Evolutionary conservation across 2,888 invertebrate species (phyloP).

Genomic region (Tenthredo amoena): DNA sequence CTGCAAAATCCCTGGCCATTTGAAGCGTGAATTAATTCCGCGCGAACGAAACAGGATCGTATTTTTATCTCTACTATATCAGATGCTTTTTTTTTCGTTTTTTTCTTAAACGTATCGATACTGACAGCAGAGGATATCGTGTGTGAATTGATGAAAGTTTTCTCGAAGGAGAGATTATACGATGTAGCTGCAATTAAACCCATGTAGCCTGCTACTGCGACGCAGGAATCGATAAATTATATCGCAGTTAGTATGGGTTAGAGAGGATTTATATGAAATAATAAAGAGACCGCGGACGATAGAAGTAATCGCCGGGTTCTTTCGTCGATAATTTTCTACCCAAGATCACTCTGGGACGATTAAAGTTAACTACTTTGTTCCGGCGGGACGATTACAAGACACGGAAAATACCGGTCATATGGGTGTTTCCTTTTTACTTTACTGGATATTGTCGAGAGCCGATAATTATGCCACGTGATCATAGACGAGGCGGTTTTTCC

Average conservation of each 20-base stretch:
- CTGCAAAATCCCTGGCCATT: too few species aligned
- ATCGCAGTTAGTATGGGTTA: not conserved
- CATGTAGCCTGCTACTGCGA: not conserved
- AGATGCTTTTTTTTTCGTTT: not conserved
- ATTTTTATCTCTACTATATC: not conserved
- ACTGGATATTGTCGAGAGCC: not conserved
- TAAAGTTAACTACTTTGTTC: slow-evolving; percentile 38
- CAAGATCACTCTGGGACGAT: slow-evolving; percentile 25
- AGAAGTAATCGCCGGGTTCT: not conserved
- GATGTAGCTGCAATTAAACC: not conserved
- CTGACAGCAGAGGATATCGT: not conserved
- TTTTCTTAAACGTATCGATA: not conserved
- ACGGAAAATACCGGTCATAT: slow-evolving; percentile 11
- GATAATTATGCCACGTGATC: not conserved
- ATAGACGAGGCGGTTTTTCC: not conserved
- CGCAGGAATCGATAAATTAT: not conserved
- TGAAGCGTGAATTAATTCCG: not conserved
- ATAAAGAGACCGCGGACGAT: slow-evolving; percentile 8
- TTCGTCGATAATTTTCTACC: slow-evolving; percentile 14
- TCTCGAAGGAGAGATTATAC: not conserved
- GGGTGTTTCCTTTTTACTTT: not conserved
- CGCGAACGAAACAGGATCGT: not conserved
- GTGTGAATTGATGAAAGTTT: not conserved
- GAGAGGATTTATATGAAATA: not conserved
- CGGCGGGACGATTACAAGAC: not conserved